phyloP scores from a whole-genome alignment of 2,113 vertebrate species.

The Vimba vimba region DNA sequence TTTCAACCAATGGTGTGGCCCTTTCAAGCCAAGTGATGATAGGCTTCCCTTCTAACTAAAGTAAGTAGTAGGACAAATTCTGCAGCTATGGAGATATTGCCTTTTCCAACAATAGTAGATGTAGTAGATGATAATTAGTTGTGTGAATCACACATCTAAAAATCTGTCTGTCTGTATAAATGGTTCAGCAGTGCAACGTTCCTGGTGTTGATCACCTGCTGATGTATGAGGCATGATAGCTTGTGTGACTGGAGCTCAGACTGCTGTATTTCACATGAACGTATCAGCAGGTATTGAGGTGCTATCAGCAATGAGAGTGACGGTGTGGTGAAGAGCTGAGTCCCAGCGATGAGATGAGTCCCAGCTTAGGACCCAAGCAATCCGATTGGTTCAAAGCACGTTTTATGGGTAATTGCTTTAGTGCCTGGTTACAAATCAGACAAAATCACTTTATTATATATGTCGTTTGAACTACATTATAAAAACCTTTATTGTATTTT shows the following conservation, averaged over 20 bases:
- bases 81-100: neutral
- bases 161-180: neutral
- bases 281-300: neutral
- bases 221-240: neutral
- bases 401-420: no score
- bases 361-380: no score
- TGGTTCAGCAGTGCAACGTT: neutral
- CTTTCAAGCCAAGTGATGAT: neutral
- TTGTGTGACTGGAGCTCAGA: neutral
- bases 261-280: neutral
- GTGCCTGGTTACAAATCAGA: no score
- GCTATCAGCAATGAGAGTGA: neutral
- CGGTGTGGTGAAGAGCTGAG: no score
- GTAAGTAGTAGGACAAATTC: neutral
- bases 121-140: neutral
- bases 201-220: neutral
- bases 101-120: neutral
- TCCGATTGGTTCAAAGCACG: no score
- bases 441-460: no score
- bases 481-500: no score
- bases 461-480: no score
- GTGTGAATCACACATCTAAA: neutral
- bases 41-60: neutral
- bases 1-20: neutral
- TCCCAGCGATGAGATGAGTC: no score